Evolutionary conservation across 2,113 vertebrate species (phyloP).

Genomic region (Vulpes ferrilata): DNA sequence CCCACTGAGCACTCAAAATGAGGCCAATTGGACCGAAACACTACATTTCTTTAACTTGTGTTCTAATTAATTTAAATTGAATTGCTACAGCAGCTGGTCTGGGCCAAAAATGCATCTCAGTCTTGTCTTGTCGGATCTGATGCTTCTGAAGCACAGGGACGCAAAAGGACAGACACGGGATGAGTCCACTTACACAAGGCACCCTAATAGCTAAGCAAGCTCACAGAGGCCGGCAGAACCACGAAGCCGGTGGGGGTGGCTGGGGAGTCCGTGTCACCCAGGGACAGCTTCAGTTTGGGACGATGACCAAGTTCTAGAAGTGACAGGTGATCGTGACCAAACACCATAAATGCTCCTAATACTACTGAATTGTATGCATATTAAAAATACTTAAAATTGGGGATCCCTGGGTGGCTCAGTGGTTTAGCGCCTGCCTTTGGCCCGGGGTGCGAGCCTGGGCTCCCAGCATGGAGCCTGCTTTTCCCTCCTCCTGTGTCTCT

Average conservation of each 20-base stretch:
- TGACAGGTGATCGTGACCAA: fast-evolving
- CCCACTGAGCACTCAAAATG: background rate
- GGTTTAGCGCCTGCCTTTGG: background rate
- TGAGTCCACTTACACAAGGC: fast-evolving
- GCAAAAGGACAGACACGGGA: fast-evolving
- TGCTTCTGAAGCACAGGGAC: background rate
- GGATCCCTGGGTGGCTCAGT: background rate
- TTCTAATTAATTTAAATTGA: background rate
- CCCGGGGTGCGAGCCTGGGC: no score
- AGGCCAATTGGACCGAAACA: fast-evolving
- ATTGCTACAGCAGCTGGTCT: fast-evolving
- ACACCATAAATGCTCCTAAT: fast-evolving
- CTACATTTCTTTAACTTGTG: background rate
- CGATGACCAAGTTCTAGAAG: background rate
- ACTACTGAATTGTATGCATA: fast-evolving
- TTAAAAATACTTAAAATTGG: fast-evolving
- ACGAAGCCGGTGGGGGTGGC: fast-evolving
- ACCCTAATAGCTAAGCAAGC: background rate
- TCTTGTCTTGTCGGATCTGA: no score
- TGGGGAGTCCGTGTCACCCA: fast-evolving
- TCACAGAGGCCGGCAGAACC: fast-evolving
- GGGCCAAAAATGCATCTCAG: fast-evolving
- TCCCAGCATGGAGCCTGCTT: no score
- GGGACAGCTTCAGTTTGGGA: background rate
- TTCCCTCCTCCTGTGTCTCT: no score